Percentiles rank a stretch among this genome's conserved stretches.
Evolutionary conservation across 23 tunicate species (phyloP).

Genomic region (Aplidium turbinatum): DNA sequence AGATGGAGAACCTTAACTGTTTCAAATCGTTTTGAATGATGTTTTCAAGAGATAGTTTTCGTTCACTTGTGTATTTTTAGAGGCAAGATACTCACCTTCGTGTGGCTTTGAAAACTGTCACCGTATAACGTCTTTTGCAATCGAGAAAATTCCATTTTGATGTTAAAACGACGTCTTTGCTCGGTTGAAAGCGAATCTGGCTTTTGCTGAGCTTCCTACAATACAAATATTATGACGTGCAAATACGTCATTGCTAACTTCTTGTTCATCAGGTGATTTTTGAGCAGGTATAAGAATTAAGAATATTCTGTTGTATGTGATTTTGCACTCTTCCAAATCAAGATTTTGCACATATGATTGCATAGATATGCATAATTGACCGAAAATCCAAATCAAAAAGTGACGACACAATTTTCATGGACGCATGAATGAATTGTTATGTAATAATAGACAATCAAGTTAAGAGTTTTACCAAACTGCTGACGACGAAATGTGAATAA

Average conservation of each 20-base stretch:
- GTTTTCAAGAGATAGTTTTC: too few species aligned
- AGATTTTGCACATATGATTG: neutral
- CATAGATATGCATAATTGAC: too few species aligned
- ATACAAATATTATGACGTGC: neutral
- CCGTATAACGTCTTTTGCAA: slow-evolving; percentile 58
- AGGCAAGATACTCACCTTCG: slow-evolving; percentile 34
- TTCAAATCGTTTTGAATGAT: too few species aligned
- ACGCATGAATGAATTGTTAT: too few species aligned
- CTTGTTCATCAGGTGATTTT: neutral
- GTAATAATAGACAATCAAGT: too few species aligned
- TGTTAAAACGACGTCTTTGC: slow-evolving; percentile 87
- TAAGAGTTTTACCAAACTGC: too few species aligned
- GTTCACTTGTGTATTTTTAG: neutral
- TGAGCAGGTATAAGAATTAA: neutral
- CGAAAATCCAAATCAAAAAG: too few species aligned
- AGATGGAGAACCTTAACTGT: too few species aligned
- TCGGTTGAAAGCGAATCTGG: slow-evolving; percentile 58
- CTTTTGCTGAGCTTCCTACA: neutral
- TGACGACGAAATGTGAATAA: too few species aligned
- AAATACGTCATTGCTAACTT: neutral
- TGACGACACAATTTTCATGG: too few species aligned
- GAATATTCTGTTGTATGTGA: neutral
- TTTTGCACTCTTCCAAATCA: neutral
- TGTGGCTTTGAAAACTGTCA: slow-evolving; percentile 18
- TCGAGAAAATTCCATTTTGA: slow-evolving; percentile 53